Base-by-base conservation (phyloP, 2,113 vertebrate genomes). In the Sigmodon hispidus region DNA sequence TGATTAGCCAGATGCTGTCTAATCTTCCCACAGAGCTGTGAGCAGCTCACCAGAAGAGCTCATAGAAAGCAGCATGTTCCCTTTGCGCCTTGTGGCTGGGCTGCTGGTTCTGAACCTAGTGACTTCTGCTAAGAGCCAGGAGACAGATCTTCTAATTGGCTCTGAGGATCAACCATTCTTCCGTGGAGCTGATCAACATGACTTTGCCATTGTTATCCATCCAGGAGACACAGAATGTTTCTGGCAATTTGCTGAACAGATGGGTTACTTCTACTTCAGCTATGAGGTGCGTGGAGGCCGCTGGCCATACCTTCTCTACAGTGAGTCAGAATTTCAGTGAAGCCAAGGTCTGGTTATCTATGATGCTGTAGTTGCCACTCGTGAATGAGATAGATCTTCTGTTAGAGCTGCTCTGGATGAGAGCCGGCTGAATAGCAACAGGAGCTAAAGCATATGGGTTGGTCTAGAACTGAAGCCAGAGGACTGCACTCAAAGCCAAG, bases 241-340 rank as follows among this genome's bases (percentile, higher is more conserved):
- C 98, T 99, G 99, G 99, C 99, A 99, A 96, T 99, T 99, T 8
- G 99, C 99, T 0, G 98, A 99, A 70, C 97, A 97, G 3, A 98
- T 97, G 0, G 99, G 99, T 48, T 98, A 52, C 22, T 99, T 99
- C 98, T 99, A 99, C 98, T 99, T 99, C 95, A 99, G 96, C 97
- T 99, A 99, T 2, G 99, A 99, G 99, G 99, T 55, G 52, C 4
- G 3, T 45, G 1, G 4, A 21, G 73, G 90, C 76, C 65, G 92
- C 69, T 69, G 70, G 61, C 52, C 83, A 90, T n/a, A n/a, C 72
- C 48, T 95, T 96, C 70, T 70, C 40, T 83, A 75, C 83, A 92
- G 40, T 57, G 22, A 83, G 13, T 90, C 75, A 77, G 31, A 57
- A 84, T 89, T 95, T 94, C 81, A 13, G 77, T 13, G n/a, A 94